phyloP scores from a whole-genome alignment of 2,113 vertebrate species.

The Rhinolophus ferrumequinum region DNA sequence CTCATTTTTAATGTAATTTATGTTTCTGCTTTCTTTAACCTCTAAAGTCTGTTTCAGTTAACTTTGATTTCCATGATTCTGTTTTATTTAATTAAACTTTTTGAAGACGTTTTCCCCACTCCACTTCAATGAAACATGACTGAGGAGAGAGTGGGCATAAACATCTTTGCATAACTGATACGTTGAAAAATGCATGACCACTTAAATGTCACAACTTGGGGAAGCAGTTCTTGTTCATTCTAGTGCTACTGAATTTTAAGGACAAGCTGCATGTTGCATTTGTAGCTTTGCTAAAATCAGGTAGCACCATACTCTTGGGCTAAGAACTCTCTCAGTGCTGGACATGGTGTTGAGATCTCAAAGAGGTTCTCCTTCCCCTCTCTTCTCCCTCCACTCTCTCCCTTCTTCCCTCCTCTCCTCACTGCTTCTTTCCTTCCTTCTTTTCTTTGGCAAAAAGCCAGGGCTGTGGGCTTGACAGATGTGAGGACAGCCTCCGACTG shows the following conservation, averaged over 20 bases:
- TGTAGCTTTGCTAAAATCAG: conserved; percentile 49
- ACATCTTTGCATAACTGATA: conserved; percentile 79
- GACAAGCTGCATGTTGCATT: conserved; percentile 49
- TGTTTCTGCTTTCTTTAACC: conserved; percentile 15
- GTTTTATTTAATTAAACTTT: conserved; percentile 75
- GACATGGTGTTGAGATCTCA: background rate
- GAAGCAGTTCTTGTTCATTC: conserved; percentile 70
- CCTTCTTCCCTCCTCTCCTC: rapidly evolving
- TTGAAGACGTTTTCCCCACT: conserved; percentile 56
- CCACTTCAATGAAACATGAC: conserved; percentile 72
- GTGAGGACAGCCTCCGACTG: conserved; percentile 34
- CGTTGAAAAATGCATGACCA: conserved; percentile 77
- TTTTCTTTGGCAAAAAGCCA: conserved; percentile 34
- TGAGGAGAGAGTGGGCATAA: conserved; percentile 67
- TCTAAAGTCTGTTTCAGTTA: conserved; percentile 52
- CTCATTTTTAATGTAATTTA: conserved; percentile 60
- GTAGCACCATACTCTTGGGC: background rate
- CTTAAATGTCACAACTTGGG: conserved; percentile 77
- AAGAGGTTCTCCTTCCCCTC: background rate
- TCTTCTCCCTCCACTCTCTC: too few species aligned
- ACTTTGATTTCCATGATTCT: conserved; percentile 66
- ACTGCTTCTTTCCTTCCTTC: background rate
- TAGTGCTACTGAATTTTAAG: conserved; percentile 67
- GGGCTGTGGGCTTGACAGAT: conserved; percentile 22
- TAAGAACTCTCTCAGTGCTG: background rate